Evolutionary conservation across 1,140 invertebrate genomes (phyloP).

Genomic region (Drosophila ohnishii): DNA sequence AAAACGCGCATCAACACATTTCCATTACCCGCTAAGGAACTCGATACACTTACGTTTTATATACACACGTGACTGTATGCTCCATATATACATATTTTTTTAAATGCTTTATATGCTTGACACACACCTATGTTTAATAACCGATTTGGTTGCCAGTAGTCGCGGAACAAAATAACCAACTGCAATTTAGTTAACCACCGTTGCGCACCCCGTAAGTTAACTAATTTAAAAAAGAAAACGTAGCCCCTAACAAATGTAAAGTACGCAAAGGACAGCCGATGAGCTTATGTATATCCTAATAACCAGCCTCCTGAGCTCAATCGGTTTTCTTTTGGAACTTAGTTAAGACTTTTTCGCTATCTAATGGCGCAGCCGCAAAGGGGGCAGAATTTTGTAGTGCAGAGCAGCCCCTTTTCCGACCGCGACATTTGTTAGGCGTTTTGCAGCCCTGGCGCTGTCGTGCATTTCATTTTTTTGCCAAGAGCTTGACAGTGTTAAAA

Average conservation of each 20-base stretch:
- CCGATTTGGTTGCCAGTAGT: conserved; percentile 80
- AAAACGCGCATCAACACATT: conserved; percentile 64
- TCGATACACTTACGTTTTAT: conserved; percentile 26
- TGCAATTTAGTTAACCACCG: conserved; percentile 64
- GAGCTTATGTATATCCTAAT: conserved; percentile 37
- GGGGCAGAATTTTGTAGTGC: background rate
- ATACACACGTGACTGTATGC: conserved; percentile 22
- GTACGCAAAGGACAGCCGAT: conserved; percentile 45
- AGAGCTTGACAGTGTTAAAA: conserved; percentile 54
- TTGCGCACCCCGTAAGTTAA: conserved; percentile 53
- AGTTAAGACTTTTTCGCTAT: conserved; percentile 49
- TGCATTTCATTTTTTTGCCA: conserved; percentile 62
- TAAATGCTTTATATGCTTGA: conserved; percentile 64
- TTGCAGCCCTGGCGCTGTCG: conserved; percentile 37
- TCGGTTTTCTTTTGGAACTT: conserved; percentile 43
- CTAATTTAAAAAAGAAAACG: conserved; percentile 56
- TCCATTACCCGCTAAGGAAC: conserved; percentile 68
- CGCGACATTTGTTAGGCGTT: conserved; percentile 49
- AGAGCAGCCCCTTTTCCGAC: conserved; percentile 38
- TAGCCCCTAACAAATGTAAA: conserved; percentile 67
- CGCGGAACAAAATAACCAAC: conserved; percentile 60
- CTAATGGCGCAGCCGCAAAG: conserved; percentile 52
- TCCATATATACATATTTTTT: conserved; percentile 46
- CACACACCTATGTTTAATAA: conserved; percentile 48
- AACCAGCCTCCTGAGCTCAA: conserved; percentile 4